phyloP scores from a whole-genome alignment of 2,888 invertebrate genomes.

The Campoplex capitator region DNA sequence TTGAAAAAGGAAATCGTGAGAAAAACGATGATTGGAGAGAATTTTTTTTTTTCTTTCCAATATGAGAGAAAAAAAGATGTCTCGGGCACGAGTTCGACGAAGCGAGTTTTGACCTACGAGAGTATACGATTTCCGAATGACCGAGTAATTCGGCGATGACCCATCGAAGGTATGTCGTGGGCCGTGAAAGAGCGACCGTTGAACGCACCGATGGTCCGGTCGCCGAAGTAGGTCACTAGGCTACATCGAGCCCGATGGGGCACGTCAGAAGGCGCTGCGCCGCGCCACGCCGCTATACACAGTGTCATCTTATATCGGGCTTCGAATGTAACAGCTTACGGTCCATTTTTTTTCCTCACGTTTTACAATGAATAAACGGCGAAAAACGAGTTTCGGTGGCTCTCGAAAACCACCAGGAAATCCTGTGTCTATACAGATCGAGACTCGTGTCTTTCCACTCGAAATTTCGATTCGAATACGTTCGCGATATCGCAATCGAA shows the following conservation, averaged over 20 bases:
- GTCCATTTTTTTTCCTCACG: background rate
- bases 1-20: background rate
- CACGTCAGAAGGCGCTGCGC: conserved; percentile 69
- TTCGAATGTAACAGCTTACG: conserved; percentile 14
- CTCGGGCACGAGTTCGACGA: background rate
- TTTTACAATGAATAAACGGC: background rate
- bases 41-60: background rate
- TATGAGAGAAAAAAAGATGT: too few relatives aligned
- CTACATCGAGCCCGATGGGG: conserved; percentile 75
- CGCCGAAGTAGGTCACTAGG: conserved; percentile 78
- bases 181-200: conserved; percentile 35
- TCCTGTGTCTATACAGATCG: background rate
- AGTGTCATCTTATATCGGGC: conserved; percentile 17
- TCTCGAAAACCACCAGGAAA: conserved; percentile 42
- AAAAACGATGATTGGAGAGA: background rate
- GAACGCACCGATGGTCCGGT: conserved; percentile 49
- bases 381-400: conserved; percentile 13
- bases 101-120: background rate
- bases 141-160: conserved; percentile 54
- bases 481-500: background rate
- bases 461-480: background rate
- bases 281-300: conserved; percentile 12
- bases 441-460: background rate
- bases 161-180: conserved; percentile 57
- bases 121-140: conserved; percentile 38